Evolutionary conservation across 1,140 invertebrate genomes (phyloP).

Genomic region (Sitophilus oryzae): DNA sequence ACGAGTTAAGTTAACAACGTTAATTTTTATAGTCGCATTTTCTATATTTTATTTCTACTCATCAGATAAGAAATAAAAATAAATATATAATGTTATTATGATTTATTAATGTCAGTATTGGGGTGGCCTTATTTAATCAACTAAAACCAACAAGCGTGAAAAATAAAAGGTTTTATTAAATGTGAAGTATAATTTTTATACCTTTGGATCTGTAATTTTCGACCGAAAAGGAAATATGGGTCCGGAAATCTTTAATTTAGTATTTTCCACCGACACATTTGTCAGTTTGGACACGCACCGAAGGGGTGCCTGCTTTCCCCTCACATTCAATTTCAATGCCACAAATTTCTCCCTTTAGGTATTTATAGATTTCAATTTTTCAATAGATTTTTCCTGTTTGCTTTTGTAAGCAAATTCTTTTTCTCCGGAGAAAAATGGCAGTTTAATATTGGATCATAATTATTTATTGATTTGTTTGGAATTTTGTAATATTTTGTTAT

Average conservation of each 20-base stretch:
- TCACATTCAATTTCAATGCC: conserved; percentile 1
- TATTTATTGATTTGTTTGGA: too few relatives aligned
- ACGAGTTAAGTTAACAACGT: too few relatives aligned
- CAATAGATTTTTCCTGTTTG: conserved; percentile 3
- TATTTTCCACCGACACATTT: conserved; percentile 2
- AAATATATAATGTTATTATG: too few relatives aligned
- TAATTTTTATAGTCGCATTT: too few relatives aligned
- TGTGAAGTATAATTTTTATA: neutral
- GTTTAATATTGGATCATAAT: too few relatives aligned
- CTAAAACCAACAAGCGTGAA: conserved; percentile 4
- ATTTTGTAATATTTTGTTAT: too few relatives aligned
- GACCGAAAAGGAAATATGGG: conserved; percentile 3
- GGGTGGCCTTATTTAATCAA: conserved; percentile 4
- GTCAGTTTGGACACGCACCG: conserved; percentile 7
- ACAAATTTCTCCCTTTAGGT: conserved; percentile 4
- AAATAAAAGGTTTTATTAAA: conserved; percentile 9
- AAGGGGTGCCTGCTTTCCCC: neutral
- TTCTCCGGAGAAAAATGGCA: too few relatives aligned
- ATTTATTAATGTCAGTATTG: too few relatives aligned
- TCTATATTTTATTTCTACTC: too few relatives aligned
- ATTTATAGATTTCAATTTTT: conserved; percentile 8
- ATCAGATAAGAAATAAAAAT: too few relatives aligned
- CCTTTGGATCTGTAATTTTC: neutral
- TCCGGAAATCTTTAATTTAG: conserved; percentile 5
- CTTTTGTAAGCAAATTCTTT: too few relatives aligned